Conservation (phyloP, 2,797 vertebrate genomes). For the Tokudaia muenninki region DNA sequence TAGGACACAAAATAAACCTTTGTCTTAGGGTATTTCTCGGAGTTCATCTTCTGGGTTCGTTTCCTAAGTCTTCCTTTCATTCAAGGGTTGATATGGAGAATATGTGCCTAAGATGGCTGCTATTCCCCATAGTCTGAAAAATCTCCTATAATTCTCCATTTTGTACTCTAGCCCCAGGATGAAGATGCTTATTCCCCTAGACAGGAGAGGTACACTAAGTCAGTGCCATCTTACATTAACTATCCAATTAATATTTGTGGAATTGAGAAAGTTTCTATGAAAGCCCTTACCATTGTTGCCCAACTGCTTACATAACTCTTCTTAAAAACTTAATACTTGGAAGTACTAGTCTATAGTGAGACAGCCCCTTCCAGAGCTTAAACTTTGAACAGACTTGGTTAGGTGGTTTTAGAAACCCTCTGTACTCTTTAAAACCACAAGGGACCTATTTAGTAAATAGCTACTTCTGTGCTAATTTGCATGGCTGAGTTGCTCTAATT, state of each 20-base stretch:
- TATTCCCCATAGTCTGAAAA: background rate
- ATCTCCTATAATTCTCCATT: background rate
- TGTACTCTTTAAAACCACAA: conserved; percentile 72
- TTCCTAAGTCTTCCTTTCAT: background rate
- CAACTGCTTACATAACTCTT: conserved; percentile 1
- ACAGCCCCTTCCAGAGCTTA: conserved; percentile 4
- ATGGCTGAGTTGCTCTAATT: conserved; percentile 68
- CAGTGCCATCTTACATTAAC: background rate
- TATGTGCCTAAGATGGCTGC: background rate
- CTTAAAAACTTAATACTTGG: conserved; percentile 53
- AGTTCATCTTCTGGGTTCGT: background rate
- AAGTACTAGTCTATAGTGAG: conserved; percentile 50
- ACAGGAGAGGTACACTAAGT: background rate
- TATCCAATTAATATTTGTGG: conserved; percentile 49
- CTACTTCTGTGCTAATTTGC: conserved; percentile 72
- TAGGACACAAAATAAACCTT: background rate
- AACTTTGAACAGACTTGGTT: conserved; percentile 21
- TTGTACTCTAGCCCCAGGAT: background rate
- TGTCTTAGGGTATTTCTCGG: background rate
- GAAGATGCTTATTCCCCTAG: background rate
- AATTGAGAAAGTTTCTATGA: conserved; percentile 44
- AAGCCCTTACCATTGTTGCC: background rate
- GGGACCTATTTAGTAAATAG: conserved; percentile 75
- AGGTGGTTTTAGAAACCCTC: conserved; percentile 68
- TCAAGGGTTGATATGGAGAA: background rate